Conservation (phyloP, 2,888 invertebrate genomes). For the Torymus aiolomorphi region DNA sequence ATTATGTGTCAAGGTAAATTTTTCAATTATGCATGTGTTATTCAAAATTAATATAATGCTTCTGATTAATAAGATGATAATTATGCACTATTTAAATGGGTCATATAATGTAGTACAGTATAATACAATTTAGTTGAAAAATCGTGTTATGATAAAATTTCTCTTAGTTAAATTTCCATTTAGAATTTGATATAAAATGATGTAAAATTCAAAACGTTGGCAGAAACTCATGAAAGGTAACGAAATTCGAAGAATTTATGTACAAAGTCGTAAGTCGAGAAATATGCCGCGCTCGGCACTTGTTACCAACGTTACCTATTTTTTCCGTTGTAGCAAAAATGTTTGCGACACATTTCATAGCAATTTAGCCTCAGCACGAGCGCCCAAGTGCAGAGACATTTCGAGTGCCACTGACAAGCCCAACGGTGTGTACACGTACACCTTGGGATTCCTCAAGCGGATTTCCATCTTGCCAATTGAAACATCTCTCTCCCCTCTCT, state of each 20-base stretch:
- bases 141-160: no score
- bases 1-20: constrained; percentile 75
- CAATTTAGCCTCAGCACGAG: constrained; percentile 13
- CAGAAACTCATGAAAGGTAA: no score
- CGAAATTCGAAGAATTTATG: no score
- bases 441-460: constrained; percentile 1
- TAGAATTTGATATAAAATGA: no score
- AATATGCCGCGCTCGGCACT: no score
- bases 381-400: neutral
- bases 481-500: neutral
- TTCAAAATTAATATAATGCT: neutral
- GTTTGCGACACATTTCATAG: constrained; percentile 44
- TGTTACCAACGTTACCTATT: neutral
- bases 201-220: no score
- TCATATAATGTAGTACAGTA: no score
- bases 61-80: neutral
- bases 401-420: constrained; percentile 39
- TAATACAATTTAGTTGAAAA: no score
- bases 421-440: neutral
- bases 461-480: constrained; percentile 42
- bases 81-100: no score
- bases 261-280: no score
- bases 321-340: constrained; percentile 7
- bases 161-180: no score
- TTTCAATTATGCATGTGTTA: neutral